A percentile compares a stretch with the other conserved stretches of the same genome.
These are phyloP conservation scores for Percopsis transmontana DNA, from an alignment of 2,113 vertebrate species.

Conservation along the genomic window DNA sequence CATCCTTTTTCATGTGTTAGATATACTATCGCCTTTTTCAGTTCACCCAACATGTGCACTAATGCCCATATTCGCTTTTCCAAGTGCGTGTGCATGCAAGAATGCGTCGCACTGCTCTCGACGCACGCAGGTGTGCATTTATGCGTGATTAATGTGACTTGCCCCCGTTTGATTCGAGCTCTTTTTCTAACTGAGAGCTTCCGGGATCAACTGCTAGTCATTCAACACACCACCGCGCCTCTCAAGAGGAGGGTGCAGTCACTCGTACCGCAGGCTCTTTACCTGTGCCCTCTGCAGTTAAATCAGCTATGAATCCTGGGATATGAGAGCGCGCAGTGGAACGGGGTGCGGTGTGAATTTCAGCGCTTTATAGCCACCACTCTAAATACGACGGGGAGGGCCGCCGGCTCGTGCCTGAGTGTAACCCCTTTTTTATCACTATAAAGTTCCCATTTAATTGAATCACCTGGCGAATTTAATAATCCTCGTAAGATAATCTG, in stretches of 20 bases:
- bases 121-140: conserved; percentile 18
- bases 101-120: not conserved
- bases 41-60: no score
- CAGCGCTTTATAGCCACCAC: conserved; percentile 22
- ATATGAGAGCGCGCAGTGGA: conserved; percentile 19
- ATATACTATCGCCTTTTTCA: no score
- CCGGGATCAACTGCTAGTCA: conserved; percentile 1
- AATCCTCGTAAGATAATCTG: conserved; percentile 36
- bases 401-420: not conserved
- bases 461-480: conserved; percentile 42
- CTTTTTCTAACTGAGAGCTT: conserved; percentile 20
- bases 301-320: conserved; percentile 37
- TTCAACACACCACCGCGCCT: not conserved
- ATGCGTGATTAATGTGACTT: conserved; percentile 28
- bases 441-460: conserved; percentile 32
- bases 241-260: conserved; percentile 17
- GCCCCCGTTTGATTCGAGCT: conserved; percentile 11
- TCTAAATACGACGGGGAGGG: no score
- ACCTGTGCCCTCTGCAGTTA: conserved; percentile 29
- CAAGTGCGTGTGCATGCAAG: no score
- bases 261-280: conserved; percentile 1
- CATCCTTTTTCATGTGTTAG: no score
- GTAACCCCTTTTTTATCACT: conserved; percentile 10
- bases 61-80: no score
- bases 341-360: conserved; percentile 22